phyloP scores from a whole-genome alignment of 2,888 invertebrate genomes.

The Sericinus montela region DNA sequence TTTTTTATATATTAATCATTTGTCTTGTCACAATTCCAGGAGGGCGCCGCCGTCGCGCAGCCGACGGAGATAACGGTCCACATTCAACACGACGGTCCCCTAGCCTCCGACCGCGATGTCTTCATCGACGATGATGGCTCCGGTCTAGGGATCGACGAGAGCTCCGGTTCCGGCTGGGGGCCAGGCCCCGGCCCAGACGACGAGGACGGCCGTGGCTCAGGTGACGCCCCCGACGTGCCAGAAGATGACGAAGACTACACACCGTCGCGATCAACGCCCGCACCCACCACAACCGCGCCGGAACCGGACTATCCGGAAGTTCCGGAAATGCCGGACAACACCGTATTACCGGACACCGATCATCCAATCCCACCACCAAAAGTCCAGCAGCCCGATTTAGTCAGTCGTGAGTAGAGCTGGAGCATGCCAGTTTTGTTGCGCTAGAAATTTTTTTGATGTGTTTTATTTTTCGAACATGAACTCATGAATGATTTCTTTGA shows the following conservation, averaged over 20 bases:
- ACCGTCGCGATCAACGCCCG: constrained; percentile 26
- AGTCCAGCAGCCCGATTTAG: constrained; percentile 53
- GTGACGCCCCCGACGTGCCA: constrained; percentile 53
- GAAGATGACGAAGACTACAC: constrained; percentile 71
- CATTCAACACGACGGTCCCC: constrained; percentile 63
- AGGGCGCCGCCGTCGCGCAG: constrained; percentile 46
- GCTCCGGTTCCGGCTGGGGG: constrained; percentile 91
- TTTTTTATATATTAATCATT: neutral
- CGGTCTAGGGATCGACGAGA: constrained; percentile 88
- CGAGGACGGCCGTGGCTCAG: constrained; percentile 81
- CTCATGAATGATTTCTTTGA: neutral
- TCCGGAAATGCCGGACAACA: constrained; percentile 22
- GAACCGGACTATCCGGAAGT: constrained; percentile 22
- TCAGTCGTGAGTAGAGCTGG: constrained; percentile 76
- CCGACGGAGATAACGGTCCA: constrained; percentile 50
- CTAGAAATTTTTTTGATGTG: constrained; percentile 34
- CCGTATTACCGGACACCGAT: constrained; percentile 27
- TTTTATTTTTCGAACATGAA: constrained; percentile 30
- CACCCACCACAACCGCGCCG: constrained; percentile 30
- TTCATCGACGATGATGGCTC: constrained; percentile 88
- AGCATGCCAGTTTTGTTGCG: constrained; percentile 73
- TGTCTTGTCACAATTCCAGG: constrained; percentile 51
- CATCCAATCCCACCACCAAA: constrained; percentile 44
- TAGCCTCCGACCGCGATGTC: constrained; percentile 79
- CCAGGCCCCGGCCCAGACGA: constrained; percentile 86